A percentile compares a stretch with the other conserved stretches of the same genome.
Evolutionary conservation across 2,888 invertebrate genomes (phyloP).

Genomic region (Cheilosia soror): DNA sequence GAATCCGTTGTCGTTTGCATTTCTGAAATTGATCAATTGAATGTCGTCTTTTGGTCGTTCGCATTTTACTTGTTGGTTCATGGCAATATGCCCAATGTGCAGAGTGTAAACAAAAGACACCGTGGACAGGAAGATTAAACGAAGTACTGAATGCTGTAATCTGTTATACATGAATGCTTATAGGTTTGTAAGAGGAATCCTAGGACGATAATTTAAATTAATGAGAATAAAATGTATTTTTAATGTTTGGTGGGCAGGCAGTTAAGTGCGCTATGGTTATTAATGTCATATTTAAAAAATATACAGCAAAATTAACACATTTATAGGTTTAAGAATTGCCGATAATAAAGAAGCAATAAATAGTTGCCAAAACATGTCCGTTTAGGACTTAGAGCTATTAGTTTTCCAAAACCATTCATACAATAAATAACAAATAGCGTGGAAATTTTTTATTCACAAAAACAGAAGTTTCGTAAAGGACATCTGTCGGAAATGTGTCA

Average conservation of each 20-base stretch:
- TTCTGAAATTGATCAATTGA: constrained; percentile 50
- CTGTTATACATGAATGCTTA: constrained; percentile 1
- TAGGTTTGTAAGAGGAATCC: not conserved
- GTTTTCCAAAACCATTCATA: no score
- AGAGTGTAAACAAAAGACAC: constrained; percentile 23
- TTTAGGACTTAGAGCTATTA: no score
- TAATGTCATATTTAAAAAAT: no score
- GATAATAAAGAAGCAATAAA: no score
- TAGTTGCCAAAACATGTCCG: no score
- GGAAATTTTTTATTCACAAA: no score
- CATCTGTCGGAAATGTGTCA: no score
- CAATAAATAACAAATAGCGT: no score
- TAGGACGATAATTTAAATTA: constrained; percentile 14
- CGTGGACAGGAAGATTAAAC: constrained; percentile 33
- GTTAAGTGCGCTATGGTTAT: not conserved
- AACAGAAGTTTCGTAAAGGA: no score
- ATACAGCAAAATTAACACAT: no score
- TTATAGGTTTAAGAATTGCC: no score
- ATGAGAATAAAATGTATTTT: constrained; percentile 14
- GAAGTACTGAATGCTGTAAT: constrained; percentile 19
- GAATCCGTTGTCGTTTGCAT: constrained; percentile 35
- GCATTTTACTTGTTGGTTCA: not conserved
- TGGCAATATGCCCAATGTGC: constrained; percentile 45
- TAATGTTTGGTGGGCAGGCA: not conserved
- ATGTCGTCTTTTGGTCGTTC: constrained; percentile 2